Evolutionary conservation across 2,113 vertebrate species (phyloP).

Genomic region (Cyrtonyx montezumae): DNA sequence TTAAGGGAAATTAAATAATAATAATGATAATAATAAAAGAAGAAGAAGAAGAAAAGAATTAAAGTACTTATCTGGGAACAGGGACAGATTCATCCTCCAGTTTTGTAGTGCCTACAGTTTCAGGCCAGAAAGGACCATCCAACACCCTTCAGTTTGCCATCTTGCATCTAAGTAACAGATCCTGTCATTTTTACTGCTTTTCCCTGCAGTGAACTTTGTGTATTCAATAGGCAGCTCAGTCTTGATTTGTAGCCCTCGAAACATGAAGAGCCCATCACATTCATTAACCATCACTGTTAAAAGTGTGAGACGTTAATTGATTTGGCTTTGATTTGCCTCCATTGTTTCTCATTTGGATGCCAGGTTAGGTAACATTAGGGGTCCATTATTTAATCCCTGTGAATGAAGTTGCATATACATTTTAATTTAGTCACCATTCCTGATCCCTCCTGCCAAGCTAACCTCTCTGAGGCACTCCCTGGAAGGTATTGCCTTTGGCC

Average conservation of each 20-base stretch:
- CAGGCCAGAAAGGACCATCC: neutral
- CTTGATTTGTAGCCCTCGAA: slow-evolving; percentile 41
- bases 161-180: neutral
- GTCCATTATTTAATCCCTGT: neutral
- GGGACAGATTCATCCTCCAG: neutral
- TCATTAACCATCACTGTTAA: neutral
- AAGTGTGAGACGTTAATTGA: neutral
- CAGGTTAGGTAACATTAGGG: neutral
- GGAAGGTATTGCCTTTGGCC: neutral
- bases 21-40: neutral
- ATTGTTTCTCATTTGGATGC: neutral
- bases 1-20: neutral
- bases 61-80: neutral
- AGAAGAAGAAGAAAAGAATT: neutral
- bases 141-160: fast-evolving
- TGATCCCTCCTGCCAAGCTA: neutral
- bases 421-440: neutral
- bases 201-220: neutral
- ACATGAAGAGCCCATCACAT: slow-evolving; percentile 20
- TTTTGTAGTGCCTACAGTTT: neutral
- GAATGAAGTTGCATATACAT: slow-evolving; percentile 7
- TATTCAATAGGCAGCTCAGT: neutral
- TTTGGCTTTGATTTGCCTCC: neutral
- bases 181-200: slow-evolving; percentile 4
- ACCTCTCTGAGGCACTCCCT: neutral